Percentiles rank a stretch among this genome's conserved stretches.
phyloP scores from a whole-genome alignment of 2,888 invertebrate species.

The Theretra japonica region DNA sequence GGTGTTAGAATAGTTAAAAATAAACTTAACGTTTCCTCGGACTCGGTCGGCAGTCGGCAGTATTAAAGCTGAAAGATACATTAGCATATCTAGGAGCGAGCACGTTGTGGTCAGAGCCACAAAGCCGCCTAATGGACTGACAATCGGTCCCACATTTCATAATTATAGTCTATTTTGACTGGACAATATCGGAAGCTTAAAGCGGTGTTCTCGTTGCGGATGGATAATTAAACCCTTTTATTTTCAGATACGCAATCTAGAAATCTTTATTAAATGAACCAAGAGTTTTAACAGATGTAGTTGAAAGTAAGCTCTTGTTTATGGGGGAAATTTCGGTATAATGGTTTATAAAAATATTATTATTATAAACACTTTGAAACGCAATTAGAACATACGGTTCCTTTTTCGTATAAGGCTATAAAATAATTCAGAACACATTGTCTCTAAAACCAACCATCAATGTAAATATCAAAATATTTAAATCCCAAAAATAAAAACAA shows the following conservation, averaged over 20 bases:
- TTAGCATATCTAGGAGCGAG: constrained; percentile 71
- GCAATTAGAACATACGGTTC: too few relatives aligned
- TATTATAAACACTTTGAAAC: too few relatives aligned
- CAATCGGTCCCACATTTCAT: constrained; percentile 81
- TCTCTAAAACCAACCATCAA: not conserved
- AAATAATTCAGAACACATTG: not conserved
- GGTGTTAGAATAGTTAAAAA: constrained; percentile 16
- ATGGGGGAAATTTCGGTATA: too few relatives aligned
- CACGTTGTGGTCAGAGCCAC: constrained; percentile 64
- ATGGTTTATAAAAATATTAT: too few relatives aligned
- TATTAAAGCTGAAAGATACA: constrained; percentile 45
- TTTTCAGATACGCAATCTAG: not conserved
- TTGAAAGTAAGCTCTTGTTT: too few relatives aligned
- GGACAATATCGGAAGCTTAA: constrained; percentile 75
- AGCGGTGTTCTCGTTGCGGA: constrained; percentile 51
- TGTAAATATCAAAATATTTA: not conserved
- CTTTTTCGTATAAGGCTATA: too few relatives aligned
- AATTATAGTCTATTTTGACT: constrained; percentile 82
- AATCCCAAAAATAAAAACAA: constrained; percentile 2
- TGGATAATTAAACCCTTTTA: constrained; percentile 52
- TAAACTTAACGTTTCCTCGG: constrained; percentile 12
- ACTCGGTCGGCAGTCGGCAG: not conserved
- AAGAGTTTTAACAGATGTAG: not conserved
- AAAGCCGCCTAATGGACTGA: constrained; percentile 78
- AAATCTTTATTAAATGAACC: not conserved